A percentile compares a stretch with the other conserved stretches of the same genome.
Evolutionary conservation across 1,140 invertebrate species (phyloP).

Genomic region (Cydia amplana): DNA sequence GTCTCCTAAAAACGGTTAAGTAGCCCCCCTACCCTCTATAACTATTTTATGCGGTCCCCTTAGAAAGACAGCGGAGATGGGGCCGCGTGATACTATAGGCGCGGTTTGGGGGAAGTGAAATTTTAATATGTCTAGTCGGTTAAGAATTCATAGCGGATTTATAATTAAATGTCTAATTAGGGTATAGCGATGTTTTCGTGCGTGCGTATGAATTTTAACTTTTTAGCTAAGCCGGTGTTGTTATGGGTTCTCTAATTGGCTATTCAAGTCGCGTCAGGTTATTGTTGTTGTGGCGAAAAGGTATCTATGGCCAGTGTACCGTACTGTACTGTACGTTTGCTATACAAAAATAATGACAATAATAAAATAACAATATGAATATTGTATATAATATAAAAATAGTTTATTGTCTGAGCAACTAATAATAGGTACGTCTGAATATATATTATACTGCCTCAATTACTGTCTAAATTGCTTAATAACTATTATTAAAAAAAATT

Average conservation of each 20-base stretch:
- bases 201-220: constrained; percentile 52
- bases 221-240: constrained; percentile 37
- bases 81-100: constrained; percentile 66
- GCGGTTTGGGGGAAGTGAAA: constrained; percentile 68
- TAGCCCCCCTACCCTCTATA: constrained; percentile 76
- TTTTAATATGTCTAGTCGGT: constrained; percentile 73
- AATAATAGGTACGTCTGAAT: no score
- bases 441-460: no score
- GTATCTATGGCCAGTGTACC: background rate
- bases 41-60: constrained; percentile 79
- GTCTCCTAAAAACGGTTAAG: constrained; percentile 79
- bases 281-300: background rate
- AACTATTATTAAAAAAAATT: no score
- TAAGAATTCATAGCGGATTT: constrained; percentile 76
- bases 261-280: constrained; percentile 10
- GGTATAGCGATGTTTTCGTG: constrained; percentile 58
- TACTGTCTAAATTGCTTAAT: no score
- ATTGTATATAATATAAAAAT: no score
- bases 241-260: constrained; percentile 28
- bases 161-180: constrained; percentile 76
- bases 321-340: background rate
- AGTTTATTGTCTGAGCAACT: no score
- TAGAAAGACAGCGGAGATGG: constrained; percentile 76
- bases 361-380: no score
- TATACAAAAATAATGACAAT: no score